Evolutionary conservation across 2,888 invertebrate genomes (phyloP).

Genomic region (Microchrysa polita): DNA sequence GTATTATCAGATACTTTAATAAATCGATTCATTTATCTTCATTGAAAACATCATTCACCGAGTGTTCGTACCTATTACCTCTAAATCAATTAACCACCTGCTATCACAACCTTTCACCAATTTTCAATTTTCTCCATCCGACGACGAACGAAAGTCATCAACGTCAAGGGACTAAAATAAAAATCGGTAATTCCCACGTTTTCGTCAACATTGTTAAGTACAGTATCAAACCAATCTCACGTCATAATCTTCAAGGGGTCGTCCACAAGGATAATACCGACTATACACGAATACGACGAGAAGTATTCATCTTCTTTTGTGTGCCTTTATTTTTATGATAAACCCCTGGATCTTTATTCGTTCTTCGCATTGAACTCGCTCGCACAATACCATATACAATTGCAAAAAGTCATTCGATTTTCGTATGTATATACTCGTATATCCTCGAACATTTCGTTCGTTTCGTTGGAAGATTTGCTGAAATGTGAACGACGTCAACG

Average conservation of each 20-base stretch:
- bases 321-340: background rate
- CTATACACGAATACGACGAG: background rate
- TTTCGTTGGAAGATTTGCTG: background rate
- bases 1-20: no score
- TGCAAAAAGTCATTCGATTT: background rate
- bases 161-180: background rate
- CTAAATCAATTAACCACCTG: no score
- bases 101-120: no score
- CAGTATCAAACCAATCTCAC: slow-evolving; percentile 14
- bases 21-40: no score
- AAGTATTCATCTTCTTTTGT: background rate
- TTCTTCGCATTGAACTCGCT: background rate
- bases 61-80: no score
- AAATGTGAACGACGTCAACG: background rate
- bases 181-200: slow-evolving; percentile 24
- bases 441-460: background rate
- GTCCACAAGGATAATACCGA: background rate
- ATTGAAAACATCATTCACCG: no score
- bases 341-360: background rate
- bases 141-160: no score
- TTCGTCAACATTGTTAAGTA: slow-evolving; percentile 26
- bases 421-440: background rate
- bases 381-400: background rate
- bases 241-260: slow-evolving; percentile 23
- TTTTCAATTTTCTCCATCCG: no score